A percentile compares a stretch with the other conserved stretches of the same genome.
Evolutionary conservation across 2,888 invertebrate genomes (phyloP).

Genomic region (Pycnomerus fuliginosus): DNA sequence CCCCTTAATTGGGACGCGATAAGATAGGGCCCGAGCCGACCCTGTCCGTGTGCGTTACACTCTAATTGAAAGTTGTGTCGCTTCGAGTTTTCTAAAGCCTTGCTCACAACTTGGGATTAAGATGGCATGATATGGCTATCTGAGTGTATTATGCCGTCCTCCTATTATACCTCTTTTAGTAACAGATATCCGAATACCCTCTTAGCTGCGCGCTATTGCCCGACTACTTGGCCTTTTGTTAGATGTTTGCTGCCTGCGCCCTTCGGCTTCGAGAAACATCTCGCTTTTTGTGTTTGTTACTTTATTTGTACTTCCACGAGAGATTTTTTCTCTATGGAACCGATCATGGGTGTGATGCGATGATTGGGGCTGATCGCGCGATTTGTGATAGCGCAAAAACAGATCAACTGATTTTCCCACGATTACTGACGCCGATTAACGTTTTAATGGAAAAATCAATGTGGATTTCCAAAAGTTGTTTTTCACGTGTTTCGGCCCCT

Average conservation of each 20-base stretch:
- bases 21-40: conserved; percentile 5
- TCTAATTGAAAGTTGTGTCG: conserved; percentile 43
- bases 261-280: conserved; percentile 20
- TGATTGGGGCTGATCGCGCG: conserved; percentile 30
- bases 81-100: conserved; percentile 36
- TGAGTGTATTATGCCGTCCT: conserved; percentile 27
- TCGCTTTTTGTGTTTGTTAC: conserved; percentile 26
- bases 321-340: conserved; percentile 18
- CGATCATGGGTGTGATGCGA: conserved; percentile 31
- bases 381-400: too few relatives aligned
- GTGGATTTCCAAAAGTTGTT: too few relatives aligned
- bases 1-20: not conserved
- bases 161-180: conserved; percentile 26
- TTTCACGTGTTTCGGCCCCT: too few relatives aligned
- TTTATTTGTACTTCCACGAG: conserved; percentile 23
- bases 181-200: conserved; percentile 29
- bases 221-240: conserved; percentile 26
- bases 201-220: conserved; percentile 20
- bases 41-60: conserved; percentile 18
- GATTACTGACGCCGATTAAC: too few relatives aligned
- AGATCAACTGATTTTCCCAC: too few relatives aligned
- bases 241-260: conserved; percentile 21
- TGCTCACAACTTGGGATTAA: conserved; percentile 40
- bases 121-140: conserved; percentile 47
- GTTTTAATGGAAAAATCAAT: too few relatives aligned